Evolutionary conservation across 2,888 invertebrate genomes (phyloP).

Genomic region (Pediacus dermestoides): DNA sequence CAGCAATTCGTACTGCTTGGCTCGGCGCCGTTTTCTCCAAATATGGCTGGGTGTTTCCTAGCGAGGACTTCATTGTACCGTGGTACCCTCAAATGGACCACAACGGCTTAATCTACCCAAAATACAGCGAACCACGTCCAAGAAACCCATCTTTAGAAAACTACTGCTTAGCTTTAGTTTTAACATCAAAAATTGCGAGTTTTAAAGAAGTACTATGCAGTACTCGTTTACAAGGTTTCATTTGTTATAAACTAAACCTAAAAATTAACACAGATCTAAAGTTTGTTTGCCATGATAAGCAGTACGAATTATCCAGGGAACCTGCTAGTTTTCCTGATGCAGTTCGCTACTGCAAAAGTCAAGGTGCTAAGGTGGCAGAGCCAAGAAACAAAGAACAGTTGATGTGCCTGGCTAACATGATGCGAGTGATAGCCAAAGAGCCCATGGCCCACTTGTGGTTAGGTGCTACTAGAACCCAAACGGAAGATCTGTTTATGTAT

Average conservation of each 20-base stretch:
- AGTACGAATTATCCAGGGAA: not conserved
- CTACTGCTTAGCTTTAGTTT: not conserved
- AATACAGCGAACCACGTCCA: not conserved
- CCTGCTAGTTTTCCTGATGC: not conserved
- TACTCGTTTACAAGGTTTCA: not conserved
- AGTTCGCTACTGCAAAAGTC: not conserved
- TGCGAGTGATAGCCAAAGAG: not conserved
- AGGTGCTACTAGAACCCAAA: not conserved
- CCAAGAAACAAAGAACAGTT: not conserved
- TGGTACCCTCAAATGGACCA: not conserved
- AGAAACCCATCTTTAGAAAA: not conserved
- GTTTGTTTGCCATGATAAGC: not conserved
- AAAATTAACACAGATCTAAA: not conserved
- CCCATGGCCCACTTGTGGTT: not conserved
- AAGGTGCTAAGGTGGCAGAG: not conserved
- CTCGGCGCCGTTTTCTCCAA: not conserved
- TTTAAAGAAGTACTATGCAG: slow-evolving; percentile 2
- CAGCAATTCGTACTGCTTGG: not conserved
- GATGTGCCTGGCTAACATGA: not conserved
- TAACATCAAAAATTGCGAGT: not conserved
- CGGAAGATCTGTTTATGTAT: too few species aligned
- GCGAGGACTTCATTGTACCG: not conserved
- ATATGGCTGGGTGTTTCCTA: not conserved
- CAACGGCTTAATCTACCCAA: not conserved
- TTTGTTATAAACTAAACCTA: not conserved